These are phyloP conservation scores for Bombus fervidus DNA, from an alignment of 1,140 invertebrate species.

Conservation along the genomic window DNA sequence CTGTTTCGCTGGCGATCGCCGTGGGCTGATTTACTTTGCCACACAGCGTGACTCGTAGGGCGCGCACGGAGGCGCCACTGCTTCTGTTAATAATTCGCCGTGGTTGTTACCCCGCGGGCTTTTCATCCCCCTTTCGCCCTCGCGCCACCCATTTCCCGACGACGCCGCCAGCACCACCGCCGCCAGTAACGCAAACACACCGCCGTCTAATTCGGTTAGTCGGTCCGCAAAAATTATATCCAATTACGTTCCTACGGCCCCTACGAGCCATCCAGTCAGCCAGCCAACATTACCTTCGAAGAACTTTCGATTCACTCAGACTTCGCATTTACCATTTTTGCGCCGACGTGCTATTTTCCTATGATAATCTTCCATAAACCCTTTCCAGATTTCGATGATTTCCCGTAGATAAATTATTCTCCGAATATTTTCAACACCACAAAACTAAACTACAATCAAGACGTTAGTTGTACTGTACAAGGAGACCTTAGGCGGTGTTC, in stretches of 20 bases:
- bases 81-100: constrained; percentile 71
- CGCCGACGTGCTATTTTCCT: constrained; percentile 41
- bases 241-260: constrained; percentile 67
- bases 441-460: background rate
- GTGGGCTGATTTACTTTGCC: constrained; percentile 67
- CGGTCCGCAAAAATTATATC: constrained; percentile 74
- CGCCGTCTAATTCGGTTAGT: constrained; percentile 74
- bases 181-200: constrained; percentile 71
- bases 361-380: background rate
- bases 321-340: constrained; percentile 50
- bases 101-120: constrained; percentile 66
- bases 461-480: background rate
- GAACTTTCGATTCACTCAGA: constrained; percentile 52
- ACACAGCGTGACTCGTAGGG: constrained; percentile 60
- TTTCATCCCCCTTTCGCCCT: constrained; percentile 49
- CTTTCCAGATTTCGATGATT: background rate
- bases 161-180: constrained; percentile 43
- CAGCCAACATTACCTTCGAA: constrained; percentile 25
- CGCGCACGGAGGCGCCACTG: constrained; percentile 55
- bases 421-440: background rate
- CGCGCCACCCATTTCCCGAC: constrained; percentile 41
- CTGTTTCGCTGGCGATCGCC: constrained; percentile 58
- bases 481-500: background rate
- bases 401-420: background rate
- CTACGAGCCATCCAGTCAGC: constrained; percentile 48